These are phyloP conservation scores for Synergus umbraculus DNA, from an alignment of 2,888 invertebrate genomes.

Conservation along the genomic window DNA sequence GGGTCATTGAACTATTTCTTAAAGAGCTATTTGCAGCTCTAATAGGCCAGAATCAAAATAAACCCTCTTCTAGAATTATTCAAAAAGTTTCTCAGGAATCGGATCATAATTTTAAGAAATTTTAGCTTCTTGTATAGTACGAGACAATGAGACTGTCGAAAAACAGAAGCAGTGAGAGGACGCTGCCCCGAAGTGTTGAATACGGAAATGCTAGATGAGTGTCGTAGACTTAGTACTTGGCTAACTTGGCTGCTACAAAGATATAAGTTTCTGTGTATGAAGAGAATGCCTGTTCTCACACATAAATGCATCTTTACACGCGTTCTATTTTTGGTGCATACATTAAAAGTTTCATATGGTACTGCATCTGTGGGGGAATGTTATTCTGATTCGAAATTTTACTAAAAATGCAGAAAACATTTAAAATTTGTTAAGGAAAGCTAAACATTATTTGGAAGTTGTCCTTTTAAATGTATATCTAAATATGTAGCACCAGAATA, in stretches of 20 bases:
- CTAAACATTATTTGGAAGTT: background rate
- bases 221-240: slow-evolving; percentile 16
- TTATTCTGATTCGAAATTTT: background rate
- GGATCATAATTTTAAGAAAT: background rate
- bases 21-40: background rate
- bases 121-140: background rate
- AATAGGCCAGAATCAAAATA: background rate
- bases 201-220: slow-evolving; percentile 24
- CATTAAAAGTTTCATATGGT: slow-evolving; percentile 11
- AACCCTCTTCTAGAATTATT: background rate
- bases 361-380: background rate
- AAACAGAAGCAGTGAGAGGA: slow-evolving; percentile 11
- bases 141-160: background rate
- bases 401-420: background rate
- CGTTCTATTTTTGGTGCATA: slow-evolving; percentile 20
- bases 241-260: slow-evolving; percentile 16
- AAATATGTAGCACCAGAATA: background rate
- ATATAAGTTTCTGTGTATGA: slow-evolving; percentile 24
- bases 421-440: too few relatives aligned
- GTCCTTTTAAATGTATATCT: background rate
- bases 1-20: background rate
- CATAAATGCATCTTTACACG: slow-evolving; percentile 28
- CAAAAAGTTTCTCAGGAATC: background rate
- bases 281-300: background rate
- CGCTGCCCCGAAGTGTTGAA: slow-evolving; percentile 29